A percentile compares a stretch with the other conserved stretches of the same genome.
Evolutionary conservation across 2,797 vertebrate species (phyloP).

Genomic region (Scyliorhinus canicula): DNA sequence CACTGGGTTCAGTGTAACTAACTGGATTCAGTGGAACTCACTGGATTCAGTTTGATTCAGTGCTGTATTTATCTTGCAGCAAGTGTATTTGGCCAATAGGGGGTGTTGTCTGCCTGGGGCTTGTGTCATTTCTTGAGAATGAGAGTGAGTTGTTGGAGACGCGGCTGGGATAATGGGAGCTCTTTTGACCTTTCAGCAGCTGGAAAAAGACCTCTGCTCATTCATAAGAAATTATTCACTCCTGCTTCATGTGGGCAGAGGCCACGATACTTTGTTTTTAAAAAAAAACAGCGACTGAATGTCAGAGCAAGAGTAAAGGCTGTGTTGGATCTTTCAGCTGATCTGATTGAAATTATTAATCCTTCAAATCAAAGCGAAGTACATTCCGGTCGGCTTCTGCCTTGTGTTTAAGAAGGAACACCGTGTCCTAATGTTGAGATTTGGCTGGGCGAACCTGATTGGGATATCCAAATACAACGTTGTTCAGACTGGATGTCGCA

Average conservation of each 20-base stretch:
- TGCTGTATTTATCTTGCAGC: not conserved
- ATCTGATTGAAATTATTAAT: not conserved
- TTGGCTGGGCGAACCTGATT: not conserved
- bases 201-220: not conserved
- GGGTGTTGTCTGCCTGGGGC: not conserved
- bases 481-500: not conserved
- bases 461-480: not conserved
- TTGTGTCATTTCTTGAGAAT: not conserved
- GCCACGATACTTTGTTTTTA: not conserved
- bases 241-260: not conserved
- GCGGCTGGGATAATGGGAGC: too few species aligned
- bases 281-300: not conserved
- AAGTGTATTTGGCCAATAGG: not conserved
- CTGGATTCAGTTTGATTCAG: too few species aligned
- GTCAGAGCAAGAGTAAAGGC: not conserved
- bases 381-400: too few species aligned
- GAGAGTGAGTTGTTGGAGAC: not conserved
- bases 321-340: not conserved
- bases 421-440: not conserved
- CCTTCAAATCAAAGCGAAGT: not conserved
- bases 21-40: not conserved
- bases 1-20: too few species aligned
- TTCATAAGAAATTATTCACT: not conserved
- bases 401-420: not conserved
- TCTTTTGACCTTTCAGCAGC: not conserved